Percentiles rank a stretch among this genome's conserved stretches.
Evolutionary conservation across 1,140 invertebrate genomes (phyloP).

Genomic region (Belonocnema kinseyi): DNA sequence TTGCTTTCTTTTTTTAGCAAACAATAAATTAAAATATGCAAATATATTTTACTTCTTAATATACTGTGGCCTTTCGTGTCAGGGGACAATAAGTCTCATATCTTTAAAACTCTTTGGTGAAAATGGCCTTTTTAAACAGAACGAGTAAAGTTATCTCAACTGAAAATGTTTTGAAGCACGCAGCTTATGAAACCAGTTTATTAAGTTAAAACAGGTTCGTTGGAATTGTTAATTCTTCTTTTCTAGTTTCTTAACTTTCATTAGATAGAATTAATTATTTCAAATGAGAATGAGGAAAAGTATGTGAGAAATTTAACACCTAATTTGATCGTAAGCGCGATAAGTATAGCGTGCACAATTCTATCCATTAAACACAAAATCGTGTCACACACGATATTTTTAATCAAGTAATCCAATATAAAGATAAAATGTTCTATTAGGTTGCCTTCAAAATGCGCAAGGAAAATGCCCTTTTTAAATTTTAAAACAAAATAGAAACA

Average conservation of each 20-base stretch:
- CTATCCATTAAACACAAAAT: no score
- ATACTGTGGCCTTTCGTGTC: not conserved
- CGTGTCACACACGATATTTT: no score
- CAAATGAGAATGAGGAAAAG: no score
- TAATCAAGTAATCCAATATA: no score
- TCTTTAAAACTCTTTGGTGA: conserved; percentile 24
- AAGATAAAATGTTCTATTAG: no score
- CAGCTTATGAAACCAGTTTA: conserved; percentile 9
- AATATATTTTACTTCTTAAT: not conserved
- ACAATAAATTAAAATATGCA: not conserved
- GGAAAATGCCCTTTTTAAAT: no score
- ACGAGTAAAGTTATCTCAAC: conserved; percentile 19
- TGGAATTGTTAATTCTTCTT: not conserved
- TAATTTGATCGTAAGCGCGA: no score
- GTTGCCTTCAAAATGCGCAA: no score
- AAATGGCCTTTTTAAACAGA: conserved; percentile 15
- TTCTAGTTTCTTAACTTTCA: not conserved
- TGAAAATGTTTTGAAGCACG: conserved; percentile 11
- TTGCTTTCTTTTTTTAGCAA: no score
- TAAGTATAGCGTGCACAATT: no score
- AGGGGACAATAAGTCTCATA: conserved; percentile 17
- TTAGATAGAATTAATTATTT: not conserved
- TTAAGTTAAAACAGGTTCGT: conserved; percentile 8
- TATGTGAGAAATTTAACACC: no score
- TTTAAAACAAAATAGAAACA: no score